Evolutionary conservation across 2,888 invertebrate genomes (phyloP).

Genomic region (Ophonus ardosiacus): DNA sequence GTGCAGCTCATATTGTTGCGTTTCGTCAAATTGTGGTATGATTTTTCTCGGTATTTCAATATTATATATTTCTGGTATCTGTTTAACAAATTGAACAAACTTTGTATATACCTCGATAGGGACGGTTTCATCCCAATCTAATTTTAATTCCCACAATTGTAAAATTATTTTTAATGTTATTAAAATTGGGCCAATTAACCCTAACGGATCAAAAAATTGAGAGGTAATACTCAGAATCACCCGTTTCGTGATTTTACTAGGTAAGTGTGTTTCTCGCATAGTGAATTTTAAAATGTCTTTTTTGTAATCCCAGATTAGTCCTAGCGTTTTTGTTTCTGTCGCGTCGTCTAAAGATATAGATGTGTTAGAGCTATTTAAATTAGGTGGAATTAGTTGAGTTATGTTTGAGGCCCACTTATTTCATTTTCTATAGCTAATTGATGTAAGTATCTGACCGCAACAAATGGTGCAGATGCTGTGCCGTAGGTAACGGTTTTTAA

Average conservation of each 20-base stretch:
- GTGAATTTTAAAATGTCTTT: not conserved
- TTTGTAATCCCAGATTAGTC: not conserved
- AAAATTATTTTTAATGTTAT: slow-evolving; percentile 2
- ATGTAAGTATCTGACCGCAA: slow-evolving; percentile 18
- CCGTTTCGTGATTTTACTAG: not conserved
- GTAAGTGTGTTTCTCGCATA: not conserved
- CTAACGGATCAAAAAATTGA: slow-evolving; percentile 20
- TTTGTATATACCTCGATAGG: not conserved
- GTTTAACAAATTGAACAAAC: not conserved
- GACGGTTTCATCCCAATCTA: slow-evolving; percentile 35
- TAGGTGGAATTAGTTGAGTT: not conserved
- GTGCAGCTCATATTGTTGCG: too few relatives aligned
- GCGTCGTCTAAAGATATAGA: not conserved
- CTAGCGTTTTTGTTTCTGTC: not conserved
- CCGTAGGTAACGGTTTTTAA: slow-evolving; percentile 16
- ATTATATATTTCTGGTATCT: too few relatives aligned
- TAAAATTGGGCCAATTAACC: slow-evolving; percentile 13
- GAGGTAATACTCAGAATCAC: not conserved
- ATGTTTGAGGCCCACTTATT: slow-evolving; percentile 18
- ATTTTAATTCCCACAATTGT: slow-evolving; percentile 5
- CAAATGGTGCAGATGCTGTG: not conserved
- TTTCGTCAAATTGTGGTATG: too few relatives aligned
- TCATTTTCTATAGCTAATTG: slow-evolving; percentile 14
- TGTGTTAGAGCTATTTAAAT: not conserved
- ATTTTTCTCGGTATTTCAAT: too few relatives aligned